Evolutionary conservation across 2,888 invertebrate species (phyloP).

Genomic region (Noctua pronuba): DNA sequence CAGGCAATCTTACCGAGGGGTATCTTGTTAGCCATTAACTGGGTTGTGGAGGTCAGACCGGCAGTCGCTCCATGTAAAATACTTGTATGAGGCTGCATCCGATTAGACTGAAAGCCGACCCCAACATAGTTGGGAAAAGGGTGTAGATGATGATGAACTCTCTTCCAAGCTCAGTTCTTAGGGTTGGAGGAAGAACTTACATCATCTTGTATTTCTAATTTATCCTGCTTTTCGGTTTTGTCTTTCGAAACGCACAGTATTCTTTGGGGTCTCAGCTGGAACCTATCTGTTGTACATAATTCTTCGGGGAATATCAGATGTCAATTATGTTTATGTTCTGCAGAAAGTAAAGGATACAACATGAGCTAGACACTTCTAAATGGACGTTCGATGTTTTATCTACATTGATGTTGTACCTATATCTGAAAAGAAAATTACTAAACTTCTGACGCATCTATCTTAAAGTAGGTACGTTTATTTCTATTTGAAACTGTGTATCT

Average conservation of each 20-base stretch:
- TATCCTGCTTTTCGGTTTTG: not conserved
- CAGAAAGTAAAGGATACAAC: not conserved
- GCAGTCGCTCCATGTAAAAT: not conserved
- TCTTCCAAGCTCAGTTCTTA: not conserved
- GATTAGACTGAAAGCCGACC: not conserved
- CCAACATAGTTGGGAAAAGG: not conserved
- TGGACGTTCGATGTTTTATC: not conserved
- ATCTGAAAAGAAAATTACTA: slow-evolving; percentile 19
- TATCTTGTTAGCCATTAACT: not conserved
- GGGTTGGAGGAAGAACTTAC: not conserved
- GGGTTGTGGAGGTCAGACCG: not conserved
- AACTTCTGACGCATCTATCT: not conserved
- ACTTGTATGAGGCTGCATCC: not conserved
- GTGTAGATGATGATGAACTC: not conserved
- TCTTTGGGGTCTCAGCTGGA: not conserved
- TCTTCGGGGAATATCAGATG: not conserved
- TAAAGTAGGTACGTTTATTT: not conserved
- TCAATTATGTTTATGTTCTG: not conserved
- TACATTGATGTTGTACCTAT: not conserved
- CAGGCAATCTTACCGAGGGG: not conserved
- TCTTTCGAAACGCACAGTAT: too few relatives aligned
- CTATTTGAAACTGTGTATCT: slow-evolving; percentile 16
- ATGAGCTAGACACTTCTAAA: not conserved
- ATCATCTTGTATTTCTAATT: not conserved
- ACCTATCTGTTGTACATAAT: not conserved